phyloP scores from a whole-genome alignment of 1,140 invertebrate genomes.

The Plectrocnemia conspersa region DNA sequence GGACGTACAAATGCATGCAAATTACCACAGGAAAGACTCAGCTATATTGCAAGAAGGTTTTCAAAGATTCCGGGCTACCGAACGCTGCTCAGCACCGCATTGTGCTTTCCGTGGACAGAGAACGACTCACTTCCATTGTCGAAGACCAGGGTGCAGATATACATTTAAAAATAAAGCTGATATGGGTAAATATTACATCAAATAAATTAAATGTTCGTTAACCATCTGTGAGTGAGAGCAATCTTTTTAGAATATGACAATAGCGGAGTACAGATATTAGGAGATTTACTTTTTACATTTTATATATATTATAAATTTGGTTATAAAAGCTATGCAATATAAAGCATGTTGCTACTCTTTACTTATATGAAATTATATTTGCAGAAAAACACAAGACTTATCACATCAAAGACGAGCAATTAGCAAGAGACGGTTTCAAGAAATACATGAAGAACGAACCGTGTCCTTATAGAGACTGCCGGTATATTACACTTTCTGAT shows the following conservation, averaged over 20 bases:
- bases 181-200: slow-evolving; percentile 81
- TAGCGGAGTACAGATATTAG: no score
- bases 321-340: no score
- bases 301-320: no score
- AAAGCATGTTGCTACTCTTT: slow-evolving; percentile 2
- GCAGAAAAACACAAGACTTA: slow-evolving; percentile 98
- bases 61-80: slow-evolving; percentile 84
- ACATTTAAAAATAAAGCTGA: slow-evolving; percentile 99
- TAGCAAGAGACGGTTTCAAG: slow-evolving; percentile 94
- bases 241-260: no score
- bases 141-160: slow-evolving; percentile 82
- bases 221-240: no score
- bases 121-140: slow-evolving; percentile 97
- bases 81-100: slow-evolving; percentile 80
- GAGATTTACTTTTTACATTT: no score
- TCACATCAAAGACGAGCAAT: slow-evolving; percentile 95
- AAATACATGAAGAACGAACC: slow-evolving; percentile 98
- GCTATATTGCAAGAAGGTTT: slow-evolving; percentile 97
- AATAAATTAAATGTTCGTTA: not conserved
- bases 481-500: slow-evolving; percentile 38
- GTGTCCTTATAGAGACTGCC: slow-evolving; percentile 86
- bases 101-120: slow-evolving; percentile 92
- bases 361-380: slow-evolving; percentile 35
- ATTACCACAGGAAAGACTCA: slow-evolving; percentile 96
- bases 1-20: slow-evolving; percentile 99